Conservation (phyloP, 2,888 invertebrate genomes). For the Zootermopsis nevadensis region DNA sequence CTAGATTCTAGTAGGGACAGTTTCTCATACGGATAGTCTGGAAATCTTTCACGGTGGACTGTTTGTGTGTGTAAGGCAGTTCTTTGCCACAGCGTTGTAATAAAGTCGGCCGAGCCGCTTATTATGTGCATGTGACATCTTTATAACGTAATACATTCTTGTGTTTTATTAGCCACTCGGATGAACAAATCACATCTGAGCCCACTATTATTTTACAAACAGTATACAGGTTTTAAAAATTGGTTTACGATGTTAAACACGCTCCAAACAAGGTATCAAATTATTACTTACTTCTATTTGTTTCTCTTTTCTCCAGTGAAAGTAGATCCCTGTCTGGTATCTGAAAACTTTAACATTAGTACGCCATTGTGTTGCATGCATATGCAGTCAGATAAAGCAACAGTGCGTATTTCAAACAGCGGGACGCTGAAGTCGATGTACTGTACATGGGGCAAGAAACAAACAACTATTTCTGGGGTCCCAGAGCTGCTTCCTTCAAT, state of each 20-base stretch:
- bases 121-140: background rate
- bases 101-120: background rate
- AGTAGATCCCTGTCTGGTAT: background rate
- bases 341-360: background rate
- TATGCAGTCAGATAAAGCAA: too few species aligned
- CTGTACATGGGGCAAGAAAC: too few species aligned
- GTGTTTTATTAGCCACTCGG: background rate
- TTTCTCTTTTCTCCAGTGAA: background rate
- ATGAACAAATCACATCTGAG: background rate
- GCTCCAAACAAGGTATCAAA: background rate
- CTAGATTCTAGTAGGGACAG: background rate
- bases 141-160: background rate
- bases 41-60: background rate
- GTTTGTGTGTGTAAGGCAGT: background rate
- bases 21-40: constrained; percentile 5
- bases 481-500: too few species aligned
- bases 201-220: background rate
- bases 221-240: background rate
- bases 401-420: too few species aligned
- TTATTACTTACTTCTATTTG: background rate
- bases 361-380: background rate
- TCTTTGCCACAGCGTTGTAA: background rate
- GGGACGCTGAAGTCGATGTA: too few species aligned
- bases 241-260: background rate
- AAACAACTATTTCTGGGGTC: too few species aligned